Evolutionary conservation across 1,140 invertebrate genomes (phyloP).

Genomic region (Forficula auricularia): DNA sequence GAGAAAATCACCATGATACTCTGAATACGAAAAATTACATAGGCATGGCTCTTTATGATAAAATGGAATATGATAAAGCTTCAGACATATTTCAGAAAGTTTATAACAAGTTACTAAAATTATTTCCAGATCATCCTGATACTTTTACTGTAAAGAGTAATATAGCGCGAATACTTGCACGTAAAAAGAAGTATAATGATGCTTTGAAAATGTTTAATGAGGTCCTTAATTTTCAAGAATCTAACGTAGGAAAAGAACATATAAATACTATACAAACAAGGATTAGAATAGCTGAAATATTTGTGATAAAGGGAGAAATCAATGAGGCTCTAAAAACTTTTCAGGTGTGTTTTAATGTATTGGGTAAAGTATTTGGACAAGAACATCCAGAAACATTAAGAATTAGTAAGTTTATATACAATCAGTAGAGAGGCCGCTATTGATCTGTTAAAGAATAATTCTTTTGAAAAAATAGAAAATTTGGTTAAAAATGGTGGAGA

Average conservation of each 20-base stretch:
- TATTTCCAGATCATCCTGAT: no score
- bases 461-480: constrained; percentile 9
- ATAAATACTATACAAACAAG: no score
- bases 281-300: no score
- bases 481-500: constrained; percentile 14
- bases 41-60: constrained; percentile 2
- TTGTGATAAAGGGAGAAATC: no score
- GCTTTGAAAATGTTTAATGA: constrained; percentile 1
- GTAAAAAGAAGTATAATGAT: no score
- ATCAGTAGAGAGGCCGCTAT: no score
- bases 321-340: no score
- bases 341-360: no score
- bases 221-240: constrained; percentile 7
- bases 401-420: constrained; percentile 4
- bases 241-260: constrained; percentile 4
- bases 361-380: neutral
- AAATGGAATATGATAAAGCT: constrained; percentile 9
- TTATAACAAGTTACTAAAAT: no score
- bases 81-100: no score
- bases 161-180: no score
- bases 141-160: no score
- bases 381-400: constrained; percentile 10
- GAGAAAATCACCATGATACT: constrained; percentile 11
- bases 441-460: neutral
- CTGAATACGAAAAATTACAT: constrained; percentile 13